Conservation (phyloP, 2,797 vertebrate species). For the Peromyscus melanophrys region DNA sequence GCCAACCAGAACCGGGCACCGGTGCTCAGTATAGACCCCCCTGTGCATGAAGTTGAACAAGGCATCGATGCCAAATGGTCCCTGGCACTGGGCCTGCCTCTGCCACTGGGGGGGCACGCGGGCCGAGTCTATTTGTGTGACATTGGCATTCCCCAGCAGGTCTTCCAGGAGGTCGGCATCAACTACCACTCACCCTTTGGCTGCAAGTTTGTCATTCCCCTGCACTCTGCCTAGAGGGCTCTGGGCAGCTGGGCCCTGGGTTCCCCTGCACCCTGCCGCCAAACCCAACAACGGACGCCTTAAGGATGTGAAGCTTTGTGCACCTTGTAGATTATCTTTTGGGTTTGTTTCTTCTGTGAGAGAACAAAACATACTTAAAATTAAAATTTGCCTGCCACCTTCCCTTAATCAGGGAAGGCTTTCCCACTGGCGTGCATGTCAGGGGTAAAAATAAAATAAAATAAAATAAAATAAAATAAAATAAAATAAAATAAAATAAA, state of each 20-base stretch:
- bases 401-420: slow-evolving; percentile 74
- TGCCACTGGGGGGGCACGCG: slow-evolving; percentile 94
- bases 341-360: slow-evolving; percentile 80
- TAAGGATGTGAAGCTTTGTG: slow-evolving; percentile 88
- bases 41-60: slow-evolving; percentile 93
- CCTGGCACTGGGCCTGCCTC: slow-evolving; percentile 95
- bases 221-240: slow-evolving; percentile 94
- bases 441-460: too few species aligned
- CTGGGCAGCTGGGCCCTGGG: background rate
- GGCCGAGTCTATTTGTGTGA: slow-evolving; percentile 97
- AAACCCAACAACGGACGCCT: slow-evolving; percentile 85
- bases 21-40: slow-evolving; percentile 97
- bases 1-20: slow-evolving; percentile 98
- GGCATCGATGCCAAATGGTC: slow-evolving; percentile 99
- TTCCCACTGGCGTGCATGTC: slow-evolving; percentile 15
- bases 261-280: slow-evolving; percentile 64
- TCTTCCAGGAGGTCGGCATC: slow-evolving; percentile 98
- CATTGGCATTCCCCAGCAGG: slow-evolving; percentile 97
- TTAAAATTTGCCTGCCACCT: slow-evolving; percentile 57
- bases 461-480: too few species aligned
- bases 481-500: too few species aligned
- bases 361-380: slow-evolving; percentile 72
- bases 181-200: slow-evolving; percentile 98
- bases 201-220: slow-evolving; percentile 98
- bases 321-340: slow-evolving; percentile 66